Evolutionary conservation across 2,888 invertebrate genomes (phyloP), one percentile per base, ranked within the genome.

Genomic region (Zootermopsis nevadensis): DNA sequence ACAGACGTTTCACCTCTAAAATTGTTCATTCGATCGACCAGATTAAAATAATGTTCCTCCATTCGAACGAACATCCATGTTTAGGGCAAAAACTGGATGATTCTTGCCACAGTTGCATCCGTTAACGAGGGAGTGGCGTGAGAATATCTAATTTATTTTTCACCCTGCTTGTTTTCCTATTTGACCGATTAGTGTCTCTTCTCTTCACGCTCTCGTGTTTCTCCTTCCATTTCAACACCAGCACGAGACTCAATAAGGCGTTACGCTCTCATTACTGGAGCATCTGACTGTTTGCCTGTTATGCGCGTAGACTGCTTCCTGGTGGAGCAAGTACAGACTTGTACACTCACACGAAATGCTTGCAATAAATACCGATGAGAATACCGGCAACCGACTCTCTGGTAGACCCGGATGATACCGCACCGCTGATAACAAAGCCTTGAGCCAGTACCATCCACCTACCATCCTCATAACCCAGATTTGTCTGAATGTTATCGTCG

Each of bases 191-290:
- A 19, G 27, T 30, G 30, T 55, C 8, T 55, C 27, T 27, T 60
- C 60, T 27, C 60, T 60, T 33, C 69, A 15, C 19, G 69, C 30
- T 30, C 69, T 30, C 22, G 19, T 69, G 31, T 30, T 69, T 31
- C 27, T 69, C 31, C 3, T 66, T 66, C 24, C 33, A 69, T 2
- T 69, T 33, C 33, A 33, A 19, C 27, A 67, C 31, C 22, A 69
- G 24, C 31, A 31, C 69, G 33, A 31, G 69, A 4, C 69, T 15
- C 22, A 4, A 33, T 33, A 31, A 33, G 19, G 22, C 33, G 69
- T 33, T 69, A 69, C 33, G 69, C 69, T 69, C 69, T 69, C 69
- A 33, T 69, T 69, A 69, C 33, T 12, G 33, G 6, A 69, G 33
- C 69, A 69, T 33, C 69, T 33, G 33, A 31, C 27, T 15, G 7